Conservation (phyloP, 2,113 vertebrate species). For the Platichthys flesus region DNA sequence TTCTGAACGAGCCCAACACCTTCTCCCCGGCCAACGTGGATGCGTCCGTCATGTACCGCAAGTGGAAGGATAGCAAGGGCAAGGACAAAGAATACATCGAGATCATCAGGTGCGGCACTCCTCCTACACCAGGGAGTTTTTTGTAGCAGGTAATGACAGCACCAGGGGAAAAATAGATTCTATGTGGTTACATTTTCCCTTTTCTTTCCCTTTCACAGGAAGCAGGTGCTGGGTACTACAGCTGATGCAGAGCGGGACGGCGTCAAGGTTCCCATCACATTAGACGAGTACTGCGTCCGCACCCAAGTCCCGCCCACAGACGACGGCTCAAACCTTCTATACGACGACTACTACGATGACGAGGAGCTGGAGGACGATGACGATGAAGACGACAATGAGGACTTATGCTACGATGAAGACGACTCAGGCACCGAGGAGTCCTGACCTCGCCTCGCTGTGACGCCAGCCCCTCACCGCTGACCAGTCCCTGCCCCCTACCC, state of each 20-base stretch:
- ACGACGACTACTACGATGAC: conserved; percentile 93
- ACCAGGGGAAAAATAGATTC: background rate
- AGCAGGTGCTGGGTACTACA: conserved; percentile 94
- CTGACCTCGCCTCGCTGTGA: conserved; percentile 76
- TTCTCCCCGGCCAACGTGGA: conserved; percentile 97
- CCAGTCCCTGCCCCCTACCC: conserved; percentile 12
- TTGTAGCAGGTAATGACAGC: background rate
- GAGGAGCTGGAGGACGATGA: conserved; percentile 90
- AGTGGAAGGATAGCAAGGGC: conserved; percentile 97
- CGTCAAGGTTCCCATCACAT: conserved; percentile 91
- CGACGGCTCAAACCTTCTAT: conserved; percentile 93
- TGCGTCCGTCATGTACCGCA: conserved; percentile 96
- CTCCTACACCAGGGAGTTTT: background rate
- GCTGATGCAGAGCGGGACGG: conserved; percentile 92
- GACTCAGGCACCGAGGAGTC: conserved; percentile 93
- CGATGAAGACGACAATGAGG: conserved; percentile 82
- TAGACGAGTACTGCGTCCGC: conserved; percentile 96
- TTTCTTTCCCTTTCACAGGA: conserved; percentile 70
- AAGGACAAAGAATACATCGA: conserved; percentile 94
- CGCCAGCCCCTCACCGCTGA: background rate
- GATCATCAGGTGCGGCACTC: conserved; percentile 88
- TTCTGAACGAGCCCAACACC: conserved; percentile 97
- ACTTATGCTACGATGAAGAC: conserved; percentile 88
- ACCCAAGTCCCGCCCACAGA: conserved; percentile 90
- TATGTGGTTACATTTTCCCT: too few species aligned